phyloP scores from a whole-genome alignment of 2,113 vertebrate species.

The Mobula hypostoma region DNA sequence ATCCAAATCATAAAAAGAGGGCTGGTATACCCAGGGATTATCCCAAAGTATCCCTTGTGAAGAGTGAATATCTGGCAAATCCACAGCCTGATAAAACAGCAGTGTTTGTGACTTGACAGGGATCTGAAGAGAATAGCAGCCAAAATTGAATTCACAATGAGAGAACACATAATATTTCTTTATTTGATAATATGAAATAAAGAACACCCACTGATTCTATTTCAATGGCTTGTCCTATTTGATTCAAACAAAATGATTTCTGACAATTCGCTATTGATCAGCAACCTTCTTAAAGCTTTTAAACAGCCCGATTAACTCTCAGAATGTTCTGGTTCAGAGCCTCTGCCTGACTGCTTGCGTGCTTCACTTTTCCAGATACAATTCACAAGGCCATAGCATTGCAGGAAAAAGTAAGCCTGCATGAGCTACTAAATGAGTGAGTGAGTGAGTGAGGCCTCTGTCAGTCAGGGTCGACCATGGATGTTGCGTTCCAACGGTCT shows the following conservation, averaged over 20 bases:
- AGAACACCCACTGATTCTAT: background rate
- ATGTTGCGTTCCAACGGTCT: no score
- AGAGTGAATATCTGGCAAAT: background rate
- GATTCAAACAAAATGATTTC: constrained; percentile 3
- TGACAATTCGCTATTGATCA: background rate
- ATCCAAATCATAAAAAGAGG: no score
- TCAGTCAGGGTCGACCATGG: no score
- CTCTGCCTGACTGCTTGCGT: background rate
- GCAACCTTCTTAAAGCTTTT: background rate
- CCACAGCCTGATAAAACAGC: background rate
- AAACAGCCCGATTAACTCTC: background rate
- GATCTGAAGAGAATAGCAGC: background rate
- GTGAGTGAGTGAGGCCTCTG: no score
- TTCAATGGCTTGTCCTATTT: background rate
- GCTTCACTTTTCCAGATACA: background rate
- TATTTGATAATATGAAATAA: background rate
- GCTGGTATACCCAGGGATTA: background rate
- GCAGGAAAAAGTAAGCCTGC: background rate
- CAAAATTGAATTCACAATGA: background rate
- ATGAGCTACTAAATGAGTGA: background rate
- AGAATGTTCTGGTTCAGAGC: background rate
- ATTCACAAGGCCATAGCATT: background rate
- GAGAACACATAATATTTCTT: background rate
- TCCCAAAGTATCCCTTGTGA: background rate
- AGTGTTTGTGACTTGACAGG: background rate